Conservation (phyloP, 2,113 vertebrate genomes). For the Lepus europaeus region DNA sequence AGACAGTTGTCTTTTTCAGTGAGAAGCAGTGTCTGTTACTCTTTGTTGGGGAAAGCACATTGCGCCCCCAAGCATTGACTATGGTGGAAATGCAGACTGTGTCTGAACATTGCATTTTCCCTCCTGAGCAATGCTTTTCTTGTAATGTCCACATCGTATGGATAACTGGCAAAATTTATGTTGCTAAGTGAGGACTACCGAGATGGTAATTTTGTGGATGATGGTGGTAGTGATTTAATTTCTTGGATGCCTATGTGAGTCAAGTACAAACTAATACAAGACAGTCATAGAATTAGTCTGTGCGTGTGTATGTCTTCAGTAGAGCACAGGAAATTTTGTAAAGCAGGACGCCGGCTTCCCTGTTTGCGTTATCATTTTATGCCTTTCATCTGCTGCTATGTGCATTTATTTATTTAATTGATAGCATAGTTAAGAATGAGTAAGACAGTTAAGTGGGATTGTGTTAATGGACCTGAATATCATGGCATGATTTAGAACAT, state of each 20-base stretch:
- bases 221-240: not conserved
- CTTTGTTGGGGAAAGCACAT: not conserved
- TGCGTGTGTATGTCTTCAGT: not conserved
- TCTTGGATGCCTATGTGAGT: not conserved
- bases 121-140: not conserved
- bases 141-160: not conserved
- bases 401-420: not conserved
- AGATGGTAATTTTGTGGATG: not conserved
- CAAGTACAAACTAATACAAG: not conserved
- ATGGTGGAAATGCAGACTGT: not conserved
- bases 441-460: not conserved
- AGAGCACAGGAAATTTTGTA: not conserved
- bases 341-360: not conserved
- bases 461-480: not conserved
- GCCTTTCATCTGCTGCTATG: constrained; percentile 3
- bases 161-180: not conserved
- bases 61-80: not conserved
- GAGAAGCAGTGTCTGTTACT: not conserved
- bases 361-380: not conserved
- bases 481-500: not conserved
- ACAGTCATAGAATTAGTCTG: not conserved
- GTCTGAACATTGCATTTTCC: not conserved
- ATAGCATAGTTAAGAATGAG: not conserved
- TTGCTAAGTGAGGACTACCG: not conserved
- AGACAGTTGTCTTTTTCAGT: not conserved